phyloP scores from a whole-genome alignment of 2,113 vertebrate genomes.

The Otocyon megalotis region DNA sequence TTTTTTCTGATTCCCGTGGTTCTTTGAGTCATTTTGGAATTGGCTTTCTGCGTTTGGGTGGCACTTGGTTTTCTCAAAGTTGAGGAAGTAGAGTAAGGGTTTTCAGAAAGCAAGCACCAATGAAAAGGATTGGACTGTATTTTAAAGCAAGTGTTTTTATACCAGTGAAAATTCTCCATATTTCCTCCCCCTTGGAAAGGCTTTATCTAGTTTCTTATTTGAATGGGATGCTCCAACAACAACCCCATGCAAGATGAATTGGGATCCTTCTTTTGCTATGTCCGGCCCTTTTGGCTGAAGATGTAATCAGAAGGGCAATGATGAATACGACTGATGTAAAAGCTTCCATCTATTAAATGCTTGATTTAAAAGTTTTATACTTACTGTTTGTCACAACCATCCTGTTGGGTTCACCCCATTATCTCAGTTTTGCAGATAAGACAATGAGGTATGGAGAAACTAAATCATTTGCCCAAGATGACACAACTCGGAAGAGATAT shows the following conservation, averaged over 20 bases:
- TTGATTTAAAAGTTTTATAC: background rate
- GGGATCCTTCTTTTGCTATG: background rate
- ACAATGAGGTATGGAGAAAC: background rate
- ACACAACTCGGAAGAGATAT: background rate
- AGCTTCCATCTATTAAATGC: background rate
- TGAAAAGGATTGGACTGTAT: background rate
- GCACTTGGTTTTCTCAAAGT: background rate
- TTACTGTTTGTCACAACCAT: background rate
- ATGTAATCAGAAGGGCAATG: background rate
- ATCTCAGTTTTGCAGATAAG: background rate
- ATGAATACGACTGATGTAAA: background rate
- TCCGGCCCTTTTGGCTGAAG: background rate
- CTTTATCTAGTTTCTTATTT: background rate
- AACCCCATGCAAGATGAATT: background rate
- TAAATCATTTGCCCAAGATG: background rate
- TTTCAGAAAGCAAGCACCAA: slow-evolving; percentile 1
- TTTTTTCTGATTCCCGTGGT: slow-evolving; percentile 34
- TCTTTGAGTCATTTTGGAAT: slow-evolving; percentile 67
- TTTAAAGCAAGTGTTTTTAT: slow-evolving; percentile 13
- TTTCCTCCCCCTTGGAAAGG: background rate
- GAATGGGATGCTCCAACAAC: background rate
- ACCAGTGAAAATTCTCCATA: background rate
- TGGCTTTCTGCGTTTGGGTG: background rate
- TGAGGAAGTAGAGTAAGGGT: background rate
- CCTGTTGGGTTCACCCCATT: background rate